Percentiles rank a stretch among this genome's conserved stretches.
These are phyloP conservation scores for Globodera ellingtonae DNA, from an alignment of 1,140 invertebrate species.

Conservation along the genomic window DNA sequence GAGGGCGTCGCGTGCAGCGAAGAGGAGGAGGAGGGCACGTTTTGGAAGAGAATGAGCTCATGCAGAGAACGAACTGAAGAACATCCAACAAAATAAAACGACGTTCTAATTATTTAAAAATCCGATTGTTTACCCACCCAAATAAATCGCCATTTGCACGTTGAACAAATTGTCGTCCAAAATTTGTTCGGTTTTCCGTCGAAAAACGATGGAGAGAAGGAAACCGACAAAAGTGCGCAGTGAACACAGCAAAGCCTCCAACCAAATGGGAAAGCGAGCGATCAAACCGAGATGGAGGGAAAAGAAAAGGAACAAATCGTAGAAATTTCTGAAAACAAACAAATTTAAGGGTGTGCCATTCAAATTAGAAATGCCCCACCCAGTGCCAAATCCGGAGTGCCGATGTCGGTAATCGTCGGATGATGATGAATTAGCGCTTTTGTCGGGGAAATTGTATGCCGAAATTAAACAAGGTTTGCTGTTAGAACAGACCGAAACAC, in stretches of 20 bases:
- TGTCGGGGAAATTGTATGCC: too few species aligned
- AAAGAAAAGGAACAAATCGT: slow-evolving; percentile 4
- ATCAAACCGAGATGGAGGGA: slow-evolving; percentile 9
- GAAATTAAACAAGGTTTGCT: too few species aligned
- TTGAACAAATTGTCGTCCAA: slow-evolving; percentile 20
- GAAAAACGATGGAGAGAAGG: slow-evolving; percentile 10
- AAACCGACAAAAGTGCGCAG: slow-evolving; percentile 7
- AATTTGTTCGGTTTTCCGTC: slow-evolving; percentile 16
- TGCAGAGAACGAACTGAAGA: slow-evolving; percentile 17
- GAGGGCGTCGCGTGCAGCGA: slow-evolving; percentile 19
- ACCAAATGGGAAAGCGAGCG: slow-evolving; percentile 19
- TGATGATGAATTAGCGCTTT: too few species aligned
- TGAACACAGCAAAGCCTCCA: slow-evolving; percentile 27
- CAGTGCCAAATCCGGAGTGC: not conserved
- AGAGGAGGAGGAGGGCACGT: not conserved
- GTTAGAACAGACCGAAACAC: too few species aligned
- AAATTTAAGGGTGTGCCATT: slow-evolving; percentile 1
- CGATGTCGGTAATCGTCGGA: too few species aligned
- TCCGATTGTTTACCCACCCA: slow-evolving; percentile 1
- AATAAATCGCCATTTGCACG: slow-evolving; percentile 10
- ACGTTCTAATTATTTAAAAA: not conserved
- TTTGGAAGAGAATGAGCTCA: not conserved
- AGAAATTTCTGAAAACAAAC: slow-evolving; percentile 11
- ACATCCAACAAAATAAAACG: not conserved
- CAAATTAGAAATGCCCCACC: not conserved